These are phyloP conservation scores for Epinotia ramella DNA, from an alignment of 2,888 invertebrate genomes.

Conservation along the genomic window DNA sequence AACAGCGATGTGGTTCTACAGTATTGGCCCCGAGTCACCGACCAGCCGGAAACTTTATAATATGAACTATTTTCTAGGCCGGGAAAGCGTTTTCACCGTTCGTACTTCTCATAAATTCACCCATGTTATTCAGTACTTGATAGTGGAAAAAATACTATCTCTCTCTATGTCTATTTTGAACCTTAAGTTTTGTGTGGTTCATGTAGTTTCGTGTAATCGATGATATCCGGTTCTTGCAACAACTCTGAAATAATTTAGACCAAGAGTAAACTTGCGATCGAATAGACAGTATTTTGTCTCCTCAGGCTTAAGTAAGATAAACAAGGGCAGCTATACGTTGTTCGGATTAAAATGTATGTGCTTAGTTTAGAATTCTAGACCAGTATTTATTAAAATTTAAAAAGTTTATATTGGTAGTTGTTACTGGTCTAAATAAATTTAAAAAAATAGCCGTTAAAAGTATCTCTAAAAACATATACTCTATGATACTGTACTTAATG, in stretches of 20 bases:
- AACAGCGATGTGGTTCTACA: too few relatives aligned
- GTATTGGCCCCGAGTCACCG: too few relatives aligned
- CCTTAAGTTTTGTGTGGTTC: neutral
- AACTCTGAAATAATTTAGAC: neutral
- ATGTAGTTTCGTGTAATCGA: constrained; percentile 6
- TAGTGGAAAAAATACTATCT: neutral
- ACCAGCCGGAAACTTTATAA: too few relatives aligned
- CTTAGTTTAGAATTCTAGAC: constrained; percentile 21
- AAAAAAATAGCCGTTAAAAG: constrained; percentile 29
- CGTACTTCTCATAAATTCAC: too few relatives aligned
- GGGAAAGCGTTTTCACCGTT: too few relatives aligned
- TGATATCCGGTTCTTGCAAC: neutral
- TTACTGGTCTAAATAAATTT: constrained; percentile 29
- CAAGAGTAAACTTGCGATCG: constrained; percentile 4
- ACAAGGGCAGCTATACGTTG: constrained; percentile 17
- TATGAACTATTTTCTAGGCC: too few relatives aligned
- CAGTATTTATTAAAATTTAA: constrained; percentile 12
- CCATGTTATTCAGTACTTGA: too few relatives aligned
- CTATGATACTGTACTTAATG: constrained; percentile 21
- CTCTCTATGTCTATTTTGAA: neutral
- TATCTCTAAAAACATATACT: constrained; percentile 20
- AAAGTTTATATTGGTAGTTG: constrained; percentile 22
- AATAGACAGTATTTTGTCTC: constrained; percentile 16
- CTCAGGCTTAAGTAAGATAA: constrained; percentile 20
- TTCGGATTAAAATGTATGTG: constrained; percentile 16